phyloP scores from a whole-genome alignment of 2,113 vertebrate genomes.

The Pedetes capensis region DNA sequence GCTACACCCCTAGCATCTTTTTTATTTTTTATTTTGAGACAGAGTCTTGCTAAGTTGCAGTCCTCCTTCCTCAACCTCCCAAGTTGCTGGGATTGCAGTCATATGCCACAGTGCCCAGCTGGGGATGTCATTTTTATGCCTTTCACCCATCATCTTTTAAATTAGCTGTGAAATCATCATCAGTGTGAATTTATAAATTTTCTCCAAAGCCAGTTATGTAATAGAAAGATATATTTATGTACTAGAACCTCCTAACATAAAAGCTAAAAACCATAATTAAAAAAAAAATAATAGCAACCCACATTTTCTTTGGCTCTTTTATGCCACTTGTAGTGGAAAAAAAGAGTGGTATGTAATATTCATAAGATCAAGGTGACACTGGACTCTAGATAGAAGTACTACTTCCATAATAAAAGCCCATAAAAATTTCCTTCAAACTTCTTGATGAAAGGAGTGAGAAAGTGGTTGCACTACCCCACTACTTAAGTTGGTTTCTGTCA shows the following conservation, averaged over 20 bases:
- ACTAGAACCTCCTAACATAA: background rate
- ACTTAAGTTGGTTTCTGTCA: background rate
- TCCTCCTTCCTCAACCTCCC: too few species aligned
- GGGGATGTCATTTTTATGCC: background rate
- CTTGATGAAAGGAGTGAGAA: background rate
- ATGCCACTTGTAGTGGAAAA: background rate
- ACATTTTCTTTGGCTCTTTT: constrained; percentile 31
- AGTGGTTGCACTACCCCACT: background rate
- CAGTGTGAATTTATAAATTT: constrained; percentile 34
- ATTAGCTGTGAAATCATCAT: constrained; percentile 22
- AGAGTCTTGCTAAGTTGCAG: too few species aligned
- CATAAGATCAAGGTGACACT: background rate
- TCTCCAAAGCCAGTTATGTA: background rate
- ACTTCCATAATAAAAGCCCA: background rate
- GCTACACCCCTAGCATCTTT: too few species aligned
- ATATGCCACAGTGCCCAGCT: too few species aligned
- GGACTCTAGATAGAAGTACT: background rate
- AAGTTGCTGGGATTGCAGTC: too few species aligned
- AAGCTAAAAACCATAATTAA: constrained; percentile 25
- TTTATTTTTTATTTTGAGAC: too few species aligned
- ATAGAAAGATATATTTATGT: background rate
- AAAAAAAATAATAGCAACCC: background rate
- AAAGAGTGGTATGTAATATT: background rate
- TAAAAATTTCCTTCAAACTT: constrained; percentile 8
- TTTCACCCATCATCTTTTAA: constrained; percentile 42